A percentile compares a stretch with the other conserved stretches of the same genome.
These are phyloP conservation scores for Argentina silus DNA, from an alignment of 2,797 vertebrate species.

Conservation along the genomic window DNA sequence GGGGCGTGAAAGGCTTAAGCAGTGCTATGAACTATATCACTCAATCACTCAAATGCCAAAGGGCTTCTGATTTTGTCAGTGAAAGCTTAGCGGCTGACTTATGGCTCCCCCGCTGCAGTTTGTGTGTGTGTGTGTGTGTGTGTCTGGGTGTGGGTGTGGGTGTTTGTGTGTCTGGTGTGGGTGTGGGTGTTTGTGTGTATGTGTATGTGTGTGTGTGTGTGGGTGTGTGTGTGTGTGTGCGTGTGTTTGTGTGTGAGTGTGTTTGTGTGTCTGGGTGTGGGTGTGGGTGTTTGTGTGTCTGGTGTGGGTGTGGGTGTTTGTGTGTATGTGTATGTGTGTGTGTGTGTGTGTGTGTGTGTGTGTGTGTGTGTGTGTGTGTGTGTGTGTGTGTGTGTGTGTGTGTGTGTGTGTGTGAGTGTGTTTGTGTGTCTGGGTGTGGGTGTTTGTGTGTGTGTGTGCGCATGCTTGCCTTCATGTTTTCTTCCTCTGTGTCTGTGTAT, in stretches of 20 bases:
- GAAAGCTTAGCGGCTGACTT: not conserved
- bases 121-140: slow-evolving; percentile 5
- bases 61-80: not conserved
- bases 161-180: too few relatives aligned
- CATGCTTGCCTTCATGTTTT: too few relatives aligned
- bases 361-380: not conserved
- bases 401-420: slow-evolving; percentile 1
- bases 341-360: not conserved
- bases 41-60: not conserved
- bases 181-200: not conserved
- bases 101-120: slow-evolving; percentile 9
- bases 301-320: too few relatives aligned
- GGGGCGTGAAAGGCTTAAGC: not conserved
- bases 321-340: not conserved
- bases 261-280: too few relatives aligned
- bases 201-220: too few relatives aligned
- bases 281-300: too few relatives aligned
- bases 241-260: not conserved
- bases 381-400: not conserved
- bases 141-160: not conserved
- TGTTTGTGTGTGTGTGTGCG: not conserved
- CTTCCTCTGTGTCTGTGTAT: not conserved
- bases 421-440: not conserved
- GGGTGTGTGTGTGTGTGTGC: too few relatives aligned
- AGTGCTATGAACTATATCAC: not conserved